A percentile compares a stretch with the other conserved stretches of the same genome.
Conservation (phyloP, 1,140 invertebrate genomes). For the Ceratosolen fusciceps region DNA sequence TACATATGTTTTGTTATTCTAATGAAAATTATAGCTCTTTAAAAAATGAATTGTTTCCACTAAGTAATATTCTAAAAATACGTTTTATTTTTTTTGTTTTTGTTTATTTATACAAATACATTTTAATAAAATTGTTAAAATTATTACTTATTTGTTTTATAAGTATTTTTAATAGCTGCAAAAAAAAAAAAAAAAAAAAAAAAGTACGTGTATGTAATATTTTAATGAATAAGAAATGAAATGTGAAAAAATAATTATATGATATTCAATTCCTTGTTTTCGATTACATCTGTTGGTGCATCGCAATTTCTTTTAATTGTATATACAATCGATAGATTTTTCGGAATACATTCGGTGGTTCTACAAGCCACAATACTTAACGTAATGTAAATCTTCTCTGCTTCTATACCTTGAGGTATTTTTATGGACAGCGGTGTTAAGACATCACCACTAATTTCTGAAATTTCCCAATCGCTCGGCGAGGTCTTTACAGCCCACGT, state of each 20-base stretch:
- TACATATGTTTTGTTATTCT: too few species aligned
- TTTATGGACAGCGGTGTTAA: constrained; percentile 62
- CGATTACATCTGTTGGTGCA: constrained; percentile 53
- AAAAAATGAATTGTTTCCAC: too few species aligned
- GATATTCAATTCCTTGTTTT: constrained; percentile 56
- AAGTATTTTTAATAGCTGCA: constrained; percentile 1
- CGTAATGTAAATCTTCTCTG: constrained; percentile 60
- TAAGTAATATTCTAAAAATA: too few species aligned
- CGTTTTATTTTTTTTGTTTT: too few species aligned
- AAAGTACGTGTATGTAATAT: not conserved
- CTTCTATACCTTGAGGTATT: constrained; percentile 58
- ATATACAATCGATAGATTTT: constrained; percentile 64
- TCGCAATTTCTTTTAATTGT: constrained; percentile 65
- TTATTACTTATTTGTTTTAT: constrained; percentile 19
- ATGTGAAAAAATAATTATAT: constrained; percentile 44
- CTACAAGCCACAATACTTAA: constrained; percentile 71
- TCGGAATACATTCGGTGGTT: constrained; percentile 68
- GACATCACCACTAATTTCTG: constrained; percentile 59
- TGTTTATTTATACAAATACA: not conserved
- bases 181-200: not conserved
- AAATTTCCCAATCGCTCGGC: constrained; percentile 60
- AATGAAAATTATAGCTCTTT: too few species aligned
- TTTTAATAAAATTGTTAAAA: constrained; percentile 37
- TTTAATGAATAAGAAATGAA: not conserved
- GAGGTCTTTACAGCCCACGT: constrained; percentile 72